A percentile compares a stretch with the other conserved stretches of the same genome.
These are phyloP conservation scores for Phlogophora meticulosa DNA, from an alignment of 2,888 invertebrate genomes.

Conservation along the genomic window DNA sequence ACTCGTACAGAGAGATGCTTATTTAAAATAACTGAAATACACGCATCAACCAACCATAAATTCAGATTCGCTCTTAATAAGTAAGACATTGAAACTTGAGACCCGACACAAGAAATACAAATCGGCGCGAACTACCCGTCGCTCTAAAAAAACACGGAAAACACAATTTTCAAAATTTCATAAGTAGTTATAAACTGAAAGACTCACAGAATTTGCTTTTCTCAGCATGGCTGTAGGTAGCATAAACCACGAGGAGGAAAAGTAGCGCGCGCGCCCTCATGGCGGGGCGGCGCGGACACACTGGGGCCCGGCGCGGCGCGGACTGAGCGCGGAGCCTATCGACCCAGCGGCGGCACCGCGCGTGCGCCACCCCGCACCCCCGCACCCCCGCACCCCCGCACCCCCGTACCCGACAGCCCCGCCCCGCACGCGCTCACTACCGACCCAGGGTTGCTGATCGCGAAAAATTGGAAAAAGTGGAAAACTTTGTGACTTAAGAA, in stretches of 20 bases:
- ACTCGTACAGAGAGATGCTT: conserved; percentile 7
- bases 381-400: too few relatives aligned
- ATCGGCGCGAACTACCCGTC: conserved; percentile 31
- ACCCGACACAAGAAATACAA: conserved; percentile 34
- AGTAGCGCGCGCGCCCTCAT: conserved; percentile 87
- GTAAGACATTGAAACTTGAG: conserved; percentile 29
- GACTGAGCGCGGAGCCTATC: conserved; percentile 74
- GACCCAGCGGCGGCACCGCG: conserved; percentile 64
- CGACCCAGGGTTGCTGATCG: conserved; percentile 52
- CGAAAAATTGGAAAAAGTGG: conserved; percentile 39
- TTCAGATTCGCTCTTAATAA: conserved; percentile 1
- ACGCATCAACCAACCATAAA: not conserved
- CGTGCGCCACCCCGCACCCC: conserved; percentile 56
- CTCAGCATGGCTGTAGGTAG: conserved; percentile 83
- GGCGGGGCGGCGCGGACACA: conserved; percentile 86
- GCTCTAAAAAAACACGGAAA: conserved; percentile 9
- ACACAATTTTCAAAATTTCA: not conserved
- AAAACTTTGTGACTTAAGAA: conserved; percentile 15
- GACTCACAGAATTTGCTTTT: conserved; percentile 91
- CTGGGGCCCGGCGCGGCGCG: conserved; percentile 78
- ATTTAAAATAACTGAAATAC: conserved; percentile 16
- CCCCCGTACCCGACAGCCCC: conserved; percentile 57
- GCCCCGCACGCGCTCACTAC: conserved; percentile 40
- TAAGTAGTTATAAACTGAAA: conserved; percentile 27
- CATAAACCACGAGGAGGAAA: conserved; percentile 79